Evolutionary conservation across 2,797 vertebrate species (phyloP).

Genomic region (Mus caroli): DNA sequence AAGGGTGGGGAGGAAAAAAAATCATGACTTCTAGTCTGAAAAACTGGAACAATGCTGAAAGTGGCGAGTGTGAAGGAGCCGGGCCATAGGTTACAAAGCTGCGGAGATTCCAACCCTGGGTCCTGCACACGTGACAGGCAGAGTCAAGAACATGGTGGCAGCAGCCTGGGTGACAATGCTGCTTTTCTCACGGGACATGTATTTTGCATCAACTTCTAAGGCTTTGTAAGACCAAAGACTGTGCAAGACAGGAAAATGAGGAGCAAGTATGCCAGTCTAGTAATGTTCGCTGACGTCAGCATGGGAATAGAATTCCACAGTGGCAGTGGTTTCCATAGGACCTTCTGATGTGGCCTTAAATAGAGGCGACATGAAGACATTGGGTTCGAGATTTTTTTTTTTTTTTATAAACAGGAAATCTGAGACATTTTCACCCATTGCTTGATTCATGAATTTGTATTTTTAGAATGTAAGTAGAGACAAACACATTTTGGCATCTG

Average conservation of each 20-base stretch:
- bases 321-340: not conserved
- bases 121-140: not conserved
- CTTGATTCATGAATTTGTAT: conserved; percentile 55
- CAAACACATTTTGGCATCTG: conserved; percentile 26
- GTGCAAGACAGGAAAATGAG: not conserved
- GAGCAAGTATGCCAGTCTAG: rapidly evolving
- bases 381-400: conserved; percentile 43
- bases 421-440: conserved; percentile 49
- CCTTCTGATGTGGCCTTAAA: not conserved
- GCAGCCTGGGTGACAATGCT: not conserved
- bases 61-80: not conserved
- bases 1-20: not conserved
- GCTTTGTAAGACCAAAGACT: not conserved
- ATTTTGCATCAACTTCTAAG: conserved; percentile 3
- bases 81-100: not conserved
- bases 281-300: not conserved
- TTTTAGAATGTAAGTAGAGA: conserved; percentile 69
- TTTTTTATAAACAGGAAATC: conserved; percentile 69
- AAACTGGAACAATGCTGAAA: not conserved
- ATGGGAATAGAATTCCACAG: not conserved
- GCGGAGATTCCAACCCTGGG: not conserved
- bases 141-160: not conserved
- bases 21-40: not conserved
- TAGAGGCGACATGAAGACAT: not conserved
- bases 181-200: not conserved